phyloP scores from a whole-genome alignment of 1,140 invertebrate genomes.

The Danaus plexippus region DNA sequence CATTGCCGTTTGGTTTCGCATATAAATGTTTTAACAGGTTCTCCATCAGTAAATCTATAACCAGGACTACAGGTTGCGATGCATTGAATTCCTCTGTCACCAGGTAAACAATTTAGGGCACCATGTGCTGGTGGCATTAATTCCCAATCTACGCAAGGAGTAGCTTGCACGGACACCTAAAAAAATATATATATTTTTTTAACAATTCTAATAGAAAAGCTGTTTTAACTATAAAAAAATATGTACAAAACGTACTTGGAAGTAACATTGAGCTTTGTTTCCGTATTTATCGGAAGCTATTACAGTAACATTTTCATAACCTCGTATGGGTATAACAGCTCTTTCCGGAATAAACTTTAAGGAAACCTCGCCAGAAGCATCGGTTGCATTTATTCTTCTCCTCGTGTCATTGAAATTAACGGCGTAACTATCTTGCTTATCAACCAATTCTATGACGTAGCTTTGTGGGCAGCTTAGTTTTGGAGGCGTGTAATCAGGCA shows the following conservation, averaged over 20 bases:
- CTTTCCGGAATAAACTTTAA: conserved; percentile 88
- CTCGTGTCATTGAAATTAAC: conserved; percentile 95
- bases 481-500: conserved; percentile 89
- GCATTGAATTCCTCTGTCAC: conserved; percentile 87
- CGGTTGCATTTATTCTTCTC: conserved; percentile 87
- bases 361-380: conserved; percentile 90
- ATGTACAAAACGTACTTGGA: conserved; percentile 79
- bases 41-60: conserved; percentile 92
- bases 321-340: conserved; percentile 90
- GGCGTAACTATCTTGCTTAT: conserved; percentile 90
- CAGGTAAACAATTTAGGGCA: conserved; percentile 87
- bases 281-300: conserved; percentile 90
- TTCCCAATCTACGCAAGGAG: conserved; percentile 97
- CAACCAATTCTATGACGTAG: conserved; percentile 93
- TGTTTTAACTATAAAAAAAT: background rate
- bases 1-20: conserved; percentile 86
- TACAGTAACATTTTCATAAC: conserved; percentile 95
- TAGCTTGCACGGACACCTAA: conserved; percentile 89
- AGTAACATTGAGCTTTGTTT: conserved; percentile 92
- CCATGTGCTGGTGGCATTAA: conserved; percentile 90
- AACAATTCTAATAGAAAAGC: background rate
- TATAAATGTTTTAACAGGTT: conserved; percentile 87
- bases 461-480: conserved; percentile 94
- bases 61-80: conserved; percentile 93
- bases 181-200: conserved; percentile 21